phyloP scores from a whole-genome alignment of 2,113 vertebrate genomes.

The Pseudopipra pipra region DNA sequence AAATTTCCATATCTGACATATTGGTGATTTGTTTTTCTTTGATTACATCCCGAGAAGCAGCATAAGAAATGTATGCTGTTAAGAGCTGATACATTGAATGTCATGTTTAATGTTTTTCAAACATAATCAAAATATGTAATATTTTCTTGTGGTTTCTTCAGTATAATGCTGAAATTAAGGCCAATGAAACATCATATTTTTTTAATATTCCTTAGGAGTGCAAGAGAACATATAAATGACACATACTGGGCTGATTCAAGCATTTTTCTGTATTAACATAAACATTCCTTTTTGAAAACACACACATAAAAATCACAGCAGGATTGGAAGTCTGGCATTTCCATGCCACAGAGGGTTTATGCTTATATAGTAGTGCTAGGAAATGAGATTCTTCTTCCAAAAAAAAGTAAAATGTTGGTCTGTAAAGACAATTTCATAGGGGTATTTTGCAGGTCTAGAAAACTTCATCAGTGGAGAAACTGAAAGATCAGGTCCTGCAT shows the following conservation, averaged over 20 bases:
- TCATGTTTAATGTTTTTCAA: conserved; percentile 52
- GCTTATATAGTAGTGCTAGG: neutral
- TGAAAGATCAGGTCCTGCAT: neutral
- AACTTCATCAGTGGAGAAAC: neutral
- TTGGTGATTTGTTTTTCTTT: conserved; percentile 53
- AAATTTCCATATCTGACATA: conserved; percentile 56
- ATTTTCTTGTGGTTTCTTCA: conserved; percentile 3
- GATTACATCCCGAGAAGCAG: neutral
- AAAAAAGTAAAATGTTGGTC: neutral
- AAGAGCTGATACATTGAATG: conserved; percentile 38
- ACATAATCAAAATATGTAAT: conserved; percentile 33
- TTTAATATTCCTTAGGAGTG: neutral
- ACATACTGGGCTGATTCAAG: conserved; percentile 45
- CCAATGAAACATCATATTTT: neutral
- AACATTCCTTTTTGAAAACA: conserved; percentile 39
- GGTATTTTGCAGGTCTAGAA: neutral
- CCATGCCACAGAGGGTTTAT: neutral
- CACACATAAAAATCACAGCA: neutral
- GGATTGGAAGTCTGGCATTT: conserved; percentile 18
- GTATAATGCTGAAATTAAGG: conserved; percentile 46
- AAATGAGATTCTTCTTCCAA: neutral
- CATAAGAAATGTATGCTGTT: conserved; percentile 15
- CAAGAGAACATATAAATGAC: conserved; percentile 8
- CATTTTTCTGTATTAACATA: conserved; percentile 52
- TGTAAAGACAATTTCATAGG: neutral